Conservation (phyloP, 2,888 invertebrate species). For the Galeopsomyia nigrocyanea region DNA sequence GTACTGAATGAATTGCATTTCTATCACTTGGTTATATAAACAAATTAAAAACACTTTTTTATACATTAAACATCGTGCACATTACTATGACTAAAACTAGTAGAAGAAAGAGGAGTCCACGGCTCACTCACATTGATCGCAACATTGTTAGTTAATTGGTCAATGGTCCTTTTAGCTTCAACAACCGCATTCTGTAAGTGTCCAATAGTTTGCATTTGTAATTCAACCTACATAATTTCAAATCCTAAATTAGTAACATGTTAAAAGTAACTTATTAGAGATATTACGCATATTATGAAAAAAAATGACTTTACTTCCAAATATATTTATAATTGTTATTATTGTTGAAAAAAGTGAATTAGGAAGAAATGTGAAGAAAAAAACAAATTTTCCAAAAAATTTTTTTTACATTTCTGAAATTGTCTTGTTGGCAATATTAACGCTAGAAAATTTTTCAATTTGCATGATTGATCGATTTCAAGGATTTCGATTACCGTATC, state of each 20-base stretch:
- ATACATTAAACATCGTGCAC: slow-evolving; percentile 66
- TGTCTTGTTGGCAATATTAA: too few relatives aligned
- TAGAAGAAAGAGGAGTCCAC: slow-evolving; percentile 62
- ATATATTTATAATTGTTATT: too few relatives aligned
- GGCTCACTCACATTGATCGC: slow-evolving; percentile 63
- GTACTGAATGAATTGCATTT: background rate
- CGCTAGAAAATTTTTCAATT: too few relatives aligned
- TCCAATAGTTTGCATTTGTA: slow-evolving; percentile 65
- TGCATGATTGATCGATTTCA: too few relatives aligned
- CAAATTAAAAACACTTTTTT: slow-evolving; percentile 2
- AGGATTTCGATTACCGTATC: too few relatives aligned
- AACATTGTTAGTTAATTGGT: slow-evolving; percentile 62
- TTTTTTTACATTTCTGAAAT: slow-evolving; percentile 19
- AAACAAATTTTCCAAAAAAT: slow-evolving; percentile 4
- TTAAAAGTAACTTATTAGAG: slow-evolving; percentile 12
- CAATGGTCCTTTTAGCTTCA: slow-evolving; percentile 62
- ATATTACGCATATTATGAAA: slow-evolving; percentile 1
- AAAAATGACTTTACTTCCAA: background rate
- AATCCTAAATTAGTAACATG: too few relatives aligned
- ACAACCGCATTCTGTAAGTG: slow-evolving; percentile 64
- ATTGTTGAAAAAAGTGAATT: too few relatives aligned
- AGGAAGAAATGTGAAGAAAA: background rate
- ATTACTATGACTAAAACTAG: slow-evolving; percentile 62
- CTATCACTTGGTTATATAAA: too few relatives aligned
- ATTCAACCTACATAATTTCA: slow-evolving; percentile 56